phyloP scores from a whole-genome alignment of 1,140 invertebrate species.

The Akabosia matsudoensis region DNA sequence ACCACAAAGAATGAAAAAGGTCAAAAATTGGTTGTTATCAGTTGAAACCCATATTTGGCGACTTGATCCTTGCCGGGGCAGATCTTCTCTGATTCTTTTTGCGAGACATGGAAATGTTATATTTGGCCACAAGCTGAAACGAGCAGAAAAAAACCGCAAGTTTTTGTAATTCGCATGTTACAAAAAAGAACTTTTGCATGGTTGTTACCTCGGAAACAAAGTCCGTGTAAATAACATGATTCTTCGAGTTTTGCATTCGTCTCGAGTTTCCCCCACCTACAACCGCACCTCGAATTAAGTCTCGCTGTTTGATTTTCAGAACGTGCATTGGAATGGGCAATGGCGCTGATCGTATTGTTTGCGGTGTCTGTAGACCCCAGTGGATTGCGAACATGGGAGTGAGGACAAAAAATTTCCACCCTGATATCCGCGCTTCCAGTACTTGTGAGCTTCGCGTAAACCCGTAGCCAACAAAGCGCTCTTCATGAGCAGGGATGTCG shows the following conservation, averaged over 20 bases:
- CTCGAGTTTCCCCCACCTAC: conserved; percentile 17
- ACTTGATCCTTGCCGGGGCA: conserved; percentile 9
- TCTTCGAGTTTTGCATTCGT: conserved; percentile 39
- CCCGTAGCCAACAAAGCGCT: conserved; percentile 56
- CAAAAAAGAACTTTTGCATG: not conserved
- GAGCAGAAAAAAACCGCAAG: not conserved
- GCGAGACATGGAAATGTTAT: conserved; percentile 35
- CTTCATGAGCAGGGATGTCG: conserved; percentile 53
- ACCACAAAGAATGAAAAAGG: too few species aligned
- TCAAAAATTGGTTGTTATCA: not conserved
- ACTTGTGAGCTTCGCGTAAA: conserved; percentile 57
- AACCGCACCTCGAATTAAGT: conserved; percentile 4
- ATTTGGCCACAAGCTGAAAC: conserved; percentile 37
- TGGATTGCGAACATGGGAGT: conserved; percentile 55
- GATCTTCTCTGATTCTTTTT: conserved; percentile 30
- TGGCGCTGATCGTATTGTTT: conserved; percentile 29
- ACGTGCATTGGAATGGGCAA: conserved; percentile 28
- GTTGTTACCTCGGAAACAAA: conserved; percentile 39
- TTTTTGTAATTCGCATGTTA: too few species aligned
- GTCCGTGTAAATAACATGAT: conserved; percentile 43
- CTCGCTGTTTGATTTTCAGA: conserved; percentile 26
- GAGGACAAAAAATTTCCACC: conserved; percentile 53
- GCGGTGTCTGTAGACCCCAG: conserved; percentile 51
- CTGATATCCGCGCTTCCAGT: conserved; percentile 53
- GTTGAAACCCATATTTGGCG: not conserved